phyloP scores from a whole-genome alignment of 2,888 invertebrate species.

The Ischnura elegans region DNA sequence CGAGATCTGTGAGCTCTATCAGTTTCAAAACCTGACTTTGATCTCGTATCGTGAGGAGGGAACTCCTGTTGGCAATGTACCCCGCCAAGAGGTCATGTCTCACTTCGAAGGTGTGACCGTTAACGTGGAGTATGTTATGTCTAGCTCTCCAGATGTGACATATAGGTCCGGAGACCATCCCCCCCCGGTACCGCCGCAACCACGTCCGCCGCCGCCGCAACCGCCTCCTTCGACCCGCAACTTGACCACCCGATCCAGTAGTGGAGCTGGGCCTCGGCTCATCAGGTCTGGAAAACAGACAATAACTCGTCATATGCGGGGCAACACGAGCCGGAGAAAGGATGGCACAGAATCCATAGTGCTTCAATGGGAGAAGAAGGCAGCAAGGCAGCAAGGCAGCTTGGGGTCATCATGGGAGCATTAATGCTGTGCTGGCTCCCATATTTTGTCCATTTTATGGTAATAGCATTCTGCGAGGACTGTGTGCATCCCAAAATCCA shows the following conservation, averaged over 20 bases:
- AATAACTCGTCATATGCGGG: neutral
- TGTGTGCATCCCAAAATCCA: constrained; percentile 77
- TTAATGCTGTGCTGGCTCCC: constrained; percentile 82
- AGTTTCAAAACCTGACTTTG: constrained; percentile 71
- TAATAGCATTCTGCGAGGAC: constrained; percentile 79
- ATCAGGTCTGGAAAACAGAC: neutral
- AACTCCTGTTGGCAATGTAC: neutral
- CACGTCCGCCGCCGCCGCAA: neutral
- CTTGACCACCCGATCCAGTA: constrained; percentile 10
- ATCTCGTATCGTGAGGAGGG: constrained; percentile 68
- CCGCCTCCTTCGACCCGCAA: neutral
- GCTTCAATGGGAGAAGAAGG: constrained; percentile 77
- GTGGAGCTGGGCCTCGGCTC: neutral
- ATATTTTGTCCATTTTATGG: constrained; percentile 81
- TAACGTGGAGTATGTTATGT: constrained; percentile 73
- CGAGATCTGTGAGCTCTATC: constrained; percentile 68
- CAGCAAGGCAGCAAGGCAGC: constrained; percentile 81
- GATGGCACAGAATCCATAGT: constrained; percentile 68
- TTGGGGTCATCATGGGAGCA: constrained; percentile 81
- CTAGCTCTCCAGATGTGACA: neutral
- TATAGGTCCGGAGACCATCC: constrained; percentile 7
- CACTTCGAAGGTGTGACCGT: constrained; percentile 73
- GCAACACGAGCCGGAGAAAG: constrained; percentile 21
- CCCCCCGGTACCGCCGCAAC: neutral
- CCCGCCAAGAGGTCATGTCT: constrained; percentile 51